phyloP scores from a whole-genome alignment of 2,113 vertebrate species.

The Hippocampus barbouri region DNA sequence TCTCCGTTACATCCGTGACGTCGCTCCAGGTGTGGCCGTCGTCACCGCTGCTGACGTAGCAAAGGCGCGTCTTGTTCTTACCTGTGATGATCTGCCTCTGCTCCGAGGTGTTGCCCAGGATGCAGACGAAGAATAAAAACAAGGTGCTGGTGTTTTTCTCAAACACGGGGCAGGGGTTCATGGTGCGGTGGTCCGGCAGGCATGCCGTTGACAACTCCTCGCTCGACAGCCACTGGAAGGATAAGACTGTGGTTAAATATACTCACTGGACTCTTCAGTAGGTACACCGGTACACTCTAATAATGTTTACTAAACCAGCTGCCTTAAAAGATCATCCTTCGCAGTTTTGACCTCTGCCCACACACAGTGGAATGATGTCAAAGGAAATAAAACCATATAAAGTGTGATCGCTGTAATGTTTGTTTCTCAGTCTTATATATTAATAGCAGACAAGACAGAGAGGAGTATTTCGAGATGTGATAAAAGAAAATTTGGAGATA shows the following conservation, averaged over 20 bases:
- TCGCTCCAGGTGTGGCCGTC: constrained; percentile 82
- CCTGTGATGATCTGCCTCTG: constrained; percentile 78
- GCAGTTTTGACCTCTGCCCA: background rate
- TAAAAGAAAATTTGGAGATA: no score
- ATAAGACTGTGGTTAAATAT: constrained; percentile 7
- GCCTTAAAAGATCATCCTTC: background rate
- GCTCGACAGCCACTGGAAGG: constrained; percentile 66
- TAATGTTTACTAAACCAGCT: background rate
- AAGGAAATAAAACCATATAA: background rate
- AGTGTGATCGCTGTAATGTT: background rate
- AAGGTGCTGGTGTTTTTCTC: constrained; percentile 68
- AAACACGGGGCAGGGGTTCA: constrained; percentile 78
- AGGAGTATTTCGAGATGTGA: no score
- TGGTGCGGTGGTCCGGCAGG: constrained; percentile 68
- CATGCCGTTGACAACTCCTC: constrained; percentile 60
- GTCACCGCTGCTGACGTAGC: constrained; percentile 79
- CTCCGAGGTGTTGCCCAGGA: constrained; percentile 74
- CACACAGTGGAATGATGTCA: background rate
- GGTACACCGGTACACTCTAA: background rate
- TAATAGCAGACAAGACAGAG: no score
- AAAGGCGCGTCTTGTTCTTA: constrained; percentile 82
- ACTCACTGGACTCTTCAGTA: background rate
- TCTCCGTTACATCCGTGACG: constrained; percentile 77
- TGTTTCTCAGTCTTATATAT: no score
- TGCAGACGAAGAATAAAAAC: constrained; percentile 88